Evolutionary conservation across 1,140 invertebrate species (phyloP).

Genomic region (Brachionus manjavacas): DNA sequence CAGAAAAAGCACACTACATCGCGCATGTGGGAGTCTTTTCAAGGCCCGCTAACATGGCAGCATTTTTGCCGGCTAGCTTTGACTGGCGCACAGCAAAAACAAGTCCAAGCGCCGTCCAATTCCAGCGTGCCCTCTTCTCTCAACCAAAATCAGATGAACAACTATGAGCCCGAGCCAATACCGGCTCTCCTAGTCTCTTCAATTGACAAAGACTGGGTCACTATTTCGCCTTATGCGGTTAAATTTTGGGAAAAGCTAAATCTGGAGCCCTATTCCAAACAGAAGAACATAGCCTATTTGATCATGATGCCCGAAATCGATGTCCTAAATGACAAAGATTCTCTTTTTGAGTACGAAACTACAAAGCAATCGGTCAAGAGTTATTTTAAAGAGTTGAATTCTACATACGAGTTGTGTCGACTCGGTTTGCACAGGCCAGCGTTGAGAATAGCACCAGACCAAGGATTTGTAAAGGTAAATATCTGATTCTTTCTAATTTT

Average conservation of each 20-base stretch:
- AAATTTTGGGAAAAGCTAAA: slow-evolving; percentile 74
- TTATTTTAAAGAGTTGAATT: slow-evolving; percentile 87
- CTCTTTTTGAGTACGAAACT: not conserved
- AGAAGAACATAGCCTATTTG: slow-evolving; percentile 85
- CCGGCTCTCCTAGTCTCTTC: slow-evolving; percentile 72
- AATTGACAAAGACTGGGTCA: slow-evolving; percentile 88
- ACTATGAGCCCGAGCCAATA: slow-evolving; percentile 86
- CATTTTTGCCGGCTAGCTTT: slow-evolving; percentile 35
- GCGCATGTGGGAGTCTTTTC: slow-evolving; percentile 62
- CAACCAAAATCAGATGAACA: slow-evolving; percentile 67
- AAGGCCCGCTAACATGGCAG: slow-evolving; percentile 29
- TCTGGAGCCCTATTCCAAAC: slow-evolving; percentile 85
- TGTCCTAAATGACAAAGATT: slow-evolving; percentile 59
- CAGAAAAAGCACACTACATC: slow-evolving; percentile 81
- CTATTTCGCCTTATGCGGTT: slow-evolving; percentile 82
- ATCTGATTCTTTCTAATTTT: not conserved
- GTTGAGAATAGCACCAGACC: slow-evolving; percentile 55
- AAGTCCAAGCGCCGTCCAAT: not conserved
- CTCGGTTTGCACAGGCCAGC: slow-evolving; percentile 82
- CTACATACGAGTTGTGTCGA: slow-evolving; percentile 83
- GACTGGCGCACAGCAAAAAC: slow-evolving; percentile 2
- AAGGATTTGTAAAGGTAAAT: not conserved
- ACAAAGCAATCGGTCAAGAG: slow-evolving; percentile 65
- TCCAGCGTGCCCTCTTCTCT: not conserved
- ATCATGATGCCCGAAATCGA: slow-evolving; percentile 88